These are phyloP conservation scores for Leptinotarsa rubiginosa DNA, from an alignment of 2,888 invertebrate genomes.

Conservation along the genomic window DNA sequence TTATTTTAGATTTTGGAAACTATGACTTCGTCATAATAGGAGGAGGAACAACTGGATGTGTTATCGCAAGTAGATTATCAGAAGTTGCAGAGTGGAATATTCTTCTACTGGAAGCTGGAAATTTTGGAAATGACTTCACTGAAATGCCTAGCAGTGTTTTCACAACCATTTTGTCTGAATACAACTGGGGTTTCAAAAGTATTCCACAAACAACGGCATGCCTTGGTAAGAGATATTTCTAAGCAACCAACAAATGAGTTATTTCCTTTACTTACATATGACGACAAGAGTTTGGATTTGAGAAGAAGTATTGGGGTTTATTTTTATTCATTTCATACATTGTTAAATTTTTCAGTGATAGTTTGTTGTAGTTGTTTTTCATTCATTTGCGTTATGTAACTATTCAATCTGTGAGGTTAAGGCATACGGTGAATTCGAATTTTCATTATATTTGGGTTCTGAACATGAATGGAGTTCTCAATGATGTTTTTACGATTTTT, in stretches of 20 bases:
- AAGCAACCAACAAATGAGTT: background rate
- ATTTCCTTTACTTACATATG: background rate
- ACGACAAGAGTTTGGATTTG: background rate
- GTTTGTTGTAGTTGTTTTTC: too few species aligned
- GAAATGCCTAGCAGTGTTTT: conserved; percentile 23
- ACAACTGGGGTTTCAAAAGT: conserved; percentile 79
- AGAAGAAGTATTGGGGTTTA: too few species aligned
- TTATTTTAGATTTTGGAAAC: background rate
- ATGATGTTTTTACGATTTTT: too few species aligned
- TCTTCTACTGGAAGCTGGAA: conserved; percentile 38
- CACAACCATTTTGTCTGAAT: conserved; percentile 51
- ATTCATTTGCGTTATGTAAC: too few species aligned
- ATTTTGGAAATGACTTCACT: conserved; percentile 26
- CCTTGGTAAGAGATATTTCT: conserved; percentile 62
- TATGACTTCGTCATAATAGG: conserved; percentile 15
- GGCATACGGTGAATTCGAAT: too few species aligned
- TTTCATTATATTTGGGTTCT: too few species aligned
- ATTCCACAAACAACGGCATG: conserved; percentile 75
- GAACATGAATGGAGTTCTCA: too few species aligned
- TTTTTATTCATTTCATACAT: too few species aligned
- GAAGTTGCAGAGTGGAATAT: background rate
- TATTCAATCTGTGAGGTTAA: too few species aligned
- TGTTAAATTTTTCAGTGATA: too few species aligned
- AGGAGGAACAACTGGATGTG: conserved; percentile 4
- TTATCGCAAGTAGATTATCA: conserved; percentile 9